Conservation (phyloP, 2,113 vertebrate genomes). For the Perca fluviatilis region DNA sequence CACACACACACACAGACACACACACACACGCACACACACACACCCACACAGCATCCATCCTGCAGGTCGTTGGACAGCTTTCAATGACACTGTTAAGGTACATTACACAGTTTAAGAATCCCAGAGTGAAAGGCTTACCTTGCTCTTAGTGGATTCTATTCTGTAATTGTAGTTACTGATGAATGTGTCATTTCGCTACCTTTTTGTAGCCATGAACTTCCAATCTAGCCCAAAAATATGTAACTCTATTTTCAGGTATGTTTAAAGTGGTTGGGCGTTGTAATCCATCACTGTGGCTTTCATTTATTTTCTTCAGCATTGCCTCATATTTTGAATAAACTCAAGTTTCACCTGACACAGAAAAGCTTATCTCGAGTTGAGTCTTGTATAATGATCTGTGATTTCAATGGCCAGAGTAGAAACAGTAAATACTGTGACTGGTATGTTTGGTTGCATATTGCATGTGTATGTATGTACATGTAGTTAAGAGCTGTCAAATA, state of each 20-base stretch:
- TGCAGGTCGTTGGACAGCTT: slow-evolving; percentile 20
- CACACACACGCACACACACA: slow-evolving; percentile 11
- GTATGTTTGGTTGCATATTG: slow-evolving; percentile 13
- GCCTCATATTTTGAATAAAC: slow-evolving; percentile 21
- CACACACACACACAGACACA: slow-evolving; percentile 16
- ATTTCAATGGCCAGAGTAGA: slow-evolving; percentile 16
- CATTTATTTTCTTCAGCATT: slow-evolving; percentile 54
- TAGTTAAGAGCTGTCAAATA: neutral
- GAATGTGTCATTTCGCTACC: neutral
- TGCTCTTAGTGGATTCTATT: slow-evolving; percentile 10
- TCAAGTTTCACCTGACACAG: slow-evolving; percentile 33
- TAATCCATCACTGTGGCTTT: slow-evolving; percentile 44
- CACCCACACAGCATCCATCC: slow-evolving; percentile 2
- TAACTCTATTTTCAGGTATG: slow-evolving; percentile 1
- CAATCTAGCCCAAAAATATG: slow-evolving; percentile 9
- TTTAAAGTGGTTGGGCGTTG: slow-evolving; percentile 27
- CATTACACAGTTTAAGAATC: slow-evolving; percentile 10
- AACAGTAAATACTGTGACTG: slow-evolving; percentile 23
- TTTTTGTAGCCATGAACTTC: slow-evolving; percentile 10
- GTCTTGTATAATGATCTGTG: slow-evolving; percentile 1
- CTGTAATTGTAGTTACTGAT: slow-evolving; percentile 24
- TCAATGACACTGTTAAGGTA: slow-evolving; percentile 23
- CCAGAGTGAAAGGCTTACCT: slow-evolving; percentile 5
- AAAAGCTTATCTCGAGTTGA: slow-evolving; percentile 20
- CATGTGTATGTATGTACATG: slow-evolving; percentile 37